Evolutionary conservation across 2,888 invertebrate species (phyloP).

Genomic region (Nematopogon swammerdamellus): DNA sequence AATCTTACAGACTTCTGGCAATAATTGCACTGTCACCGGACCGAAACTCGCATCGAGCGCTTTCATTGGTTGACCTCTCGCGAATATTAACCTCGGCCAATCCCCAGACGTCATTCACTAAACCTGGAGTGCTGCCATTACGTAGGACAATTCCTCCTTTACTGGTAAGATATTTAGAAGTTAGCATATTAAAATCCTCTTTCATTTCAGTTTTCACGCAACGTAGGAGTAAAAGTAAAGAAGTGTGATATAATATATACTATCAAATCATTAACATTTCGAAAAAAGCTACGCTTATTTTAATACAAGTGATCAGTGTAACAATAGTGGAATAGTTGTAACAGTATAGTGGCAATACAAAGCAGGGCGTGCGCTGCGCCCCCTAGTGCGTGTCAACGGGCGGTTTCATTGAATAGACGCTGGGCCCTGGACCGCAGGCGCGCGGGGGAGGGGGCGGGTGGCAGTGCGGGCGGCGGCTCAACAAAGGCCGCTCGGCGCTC

Average conservation of each 20-base stretch:
- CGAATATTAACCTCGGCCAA: not conserved
- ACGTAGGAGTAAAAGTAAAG: no score
- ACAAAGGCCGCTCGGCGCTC: constrained; percentile 26
- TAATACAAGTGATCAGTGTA: no score
- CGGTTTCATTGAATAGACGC: constrained; percentile 7
- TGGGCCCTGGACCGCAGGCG: constrained; percentile 4
- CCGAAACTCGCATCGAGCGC: not conserved
- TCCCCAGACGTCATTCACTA: not conserved
- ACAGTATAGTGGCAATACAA: not conserved
- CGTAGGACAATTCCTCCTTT: not conserved
- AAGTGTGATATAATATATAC: no score
- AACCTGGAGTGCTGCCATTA: not conserved
- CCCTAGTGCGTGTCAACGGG: constrained; percentile 36
- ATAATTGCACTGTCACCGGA: not conserved
- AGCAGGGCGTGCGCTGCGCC: constrained; percentile 31
- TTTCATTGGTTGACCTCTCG: not conserved
- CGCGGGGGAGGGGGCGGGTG: constrained; percentile 27
- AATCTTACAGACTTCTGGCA: not conserved
- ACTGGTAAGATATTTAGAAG: not conserved
- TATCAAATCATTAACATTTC: no score
- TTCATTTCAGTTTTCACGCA: no score
- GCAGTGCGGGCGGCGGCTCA: constrained; percentile 49
- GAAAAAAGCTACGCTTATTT: no score
- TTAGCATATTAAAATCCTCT: no score
- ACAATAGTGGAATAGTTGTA: no score